Evolutionary conservation across 2,113 vertebrate genomes (phyloP).

Genomic region (Notothenia coriiceps): DNA sequence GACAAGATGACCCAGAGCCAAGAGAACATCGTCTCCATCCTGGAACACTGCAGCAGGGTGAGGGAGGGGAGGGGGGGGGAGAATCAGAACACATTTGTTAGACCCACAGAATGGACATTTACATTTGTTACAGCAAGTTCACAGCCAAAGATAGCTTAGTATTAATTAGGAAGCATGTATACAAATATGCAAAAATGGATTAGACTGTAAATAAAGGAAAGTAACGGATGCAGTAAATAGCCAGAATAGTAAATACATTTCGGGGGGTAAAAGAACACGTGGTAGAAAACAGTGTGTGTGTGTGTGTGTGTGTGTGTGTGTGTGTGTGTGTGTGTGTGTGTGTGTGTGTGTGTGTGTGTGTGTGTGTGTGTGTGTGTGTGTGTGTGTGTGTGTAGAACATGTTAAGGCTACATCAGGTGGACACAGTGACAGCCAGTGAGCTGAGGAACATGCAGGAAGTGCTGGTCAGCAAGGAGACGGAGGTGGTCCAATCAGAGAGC

Average conservation of each 20-base stretch:
- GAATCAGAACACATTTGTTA: too few relatives aligned
- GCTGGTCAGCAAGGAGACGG: slow-evolving; percentile 94
- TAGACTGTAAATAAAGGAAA: neutral
- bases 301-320: neutral
- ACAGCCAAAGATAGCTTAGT: too few relatives aligned
- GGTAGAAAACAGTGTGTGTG: neutral
- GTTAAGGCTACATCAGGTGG: slow-evolving; percentile 90
- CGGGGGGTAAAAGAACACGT: too few relatives aligned
- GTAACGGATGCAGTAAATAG: neutral
- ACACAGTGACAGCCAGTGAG: slow-evolving; percentile 91
- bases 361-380: neutral
- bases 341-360: neutral
- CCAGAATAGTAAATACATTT: neutral
- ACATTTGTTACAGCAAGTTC: too few relatives aligned
- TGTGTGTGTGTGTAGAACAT: slow-evolving; percentile 86
- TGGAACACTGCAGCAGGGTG: slow-evolving; percentile 91
- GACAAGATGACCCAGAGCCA: slow-evolving; percentile 86
- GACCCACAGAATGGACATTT: too few relatives aligned
- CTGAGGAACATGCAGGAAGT: slow-evolving; percentile 96
- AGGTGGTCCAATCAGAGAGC: slow-evolving; percentile 95
- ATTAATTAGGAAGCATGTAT: too few relatives aligned
- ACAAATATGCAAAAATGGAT: too few relatives aligned
- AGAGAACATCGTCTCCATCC: slow-evolving; percentile 87
- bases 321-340: too few relatives aligned
- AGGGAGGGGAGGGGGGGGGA: slow-evolving; percentile 3